Conservation (phyloP, 53 echinoderm and acorn worm species). For the Actinopyga echinites region DNA sequence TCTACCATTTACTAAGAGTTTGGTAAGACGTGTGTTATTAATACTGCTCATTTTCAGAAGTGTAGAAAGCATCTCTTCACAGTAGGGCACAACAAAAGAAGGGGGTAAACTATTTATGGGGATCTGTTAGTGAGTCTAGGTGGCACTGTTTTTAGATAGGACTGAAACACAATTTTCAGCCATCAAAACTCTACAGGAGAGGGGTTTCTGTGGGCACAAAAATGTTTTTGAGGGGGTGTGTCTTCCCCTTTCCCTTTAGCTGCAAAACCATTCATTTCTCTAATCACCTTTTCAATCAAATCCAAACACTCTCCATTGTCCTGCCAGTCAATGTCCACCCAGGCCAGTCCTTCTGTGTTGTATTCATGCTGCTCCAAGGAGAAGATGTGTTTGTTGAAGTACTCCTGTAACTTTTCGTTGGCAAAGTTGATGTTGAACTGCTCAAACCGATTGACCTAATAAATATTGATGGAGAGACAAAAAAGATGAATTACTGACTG, state of each 20-base stretch:
- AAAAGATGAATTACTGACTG: not conserved
- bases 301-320: slow-evolving; percentile 98
- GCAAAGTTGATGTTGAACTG: slow-evolving; percentile 99
- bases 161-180: too few species aligned
- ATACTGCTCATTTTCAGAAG: too few species aligned
- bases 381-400: slow-evolving; percentile 99
- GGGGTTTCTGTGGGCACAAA: too few species aligned
- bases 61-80: too few species aligned
- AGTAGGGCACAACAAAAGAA: too few species aligned
- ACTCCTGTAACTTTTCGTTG: slow-evolving; percentile 99
- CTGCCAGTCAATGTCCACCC: slow-evolving; percentile 98
- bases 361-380: slow-evolving; percentile 98
- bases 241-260: not conserved
- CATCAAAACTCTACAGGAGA: too few species aligned
- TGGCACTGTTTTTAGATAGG: too few species aligned
- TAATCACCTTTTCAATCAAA: slow-evolving; percentile 81
- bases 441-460: slow-evolving; percentile 91
- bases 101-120: too few species aligned
- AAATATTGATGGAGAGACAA: not conserved
- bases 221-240: too few species aligned
- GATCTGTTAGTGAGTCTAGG: too few species aligned
- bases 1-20: too few species aligned
- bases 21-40: too few species aligned
- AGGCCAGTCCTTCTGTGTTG: slow-evolving; percentile 87
- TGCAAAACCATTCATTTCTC: not conserved